Evolutionary conservation across 2,888 invertebrate genomes (phyloP).

Genomic region (Latrodectus hesperus): DNA sequence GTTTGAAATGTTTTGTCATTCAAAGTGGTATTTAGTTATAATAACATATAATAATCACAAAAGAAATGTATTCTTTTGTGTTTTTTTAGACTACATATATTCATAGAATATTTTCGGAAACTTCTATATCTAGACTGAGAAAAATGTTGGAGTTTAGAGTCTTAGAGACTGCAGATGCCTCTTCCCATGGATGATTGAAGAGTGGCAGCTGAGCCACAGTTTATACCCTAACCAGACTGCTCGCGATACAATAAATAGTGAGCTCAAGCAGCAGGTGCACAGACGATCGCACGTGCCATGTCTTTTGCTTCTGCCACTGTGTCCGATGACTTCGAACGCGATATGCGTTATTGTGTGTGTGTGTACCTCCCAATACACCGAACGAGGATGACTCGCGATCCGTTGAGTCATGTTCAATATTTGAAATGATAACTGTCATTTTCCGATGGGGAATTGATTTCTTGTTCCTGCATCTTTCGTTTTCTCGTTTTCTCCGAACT

Average conservation of each 20-base stretch:
- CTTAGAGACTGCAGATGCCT: constrained; percentile 18
- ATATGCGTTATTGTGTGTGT: background rate
- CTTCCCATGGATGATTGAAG: background rate
- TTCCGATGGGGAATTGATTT: no score
- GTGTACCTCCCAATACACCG: background rate
- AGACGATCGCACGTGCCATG: constrained; percentile 6
- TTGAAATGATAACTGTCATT: no score
- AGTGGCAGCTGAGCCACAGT: constrained; percentile 31
- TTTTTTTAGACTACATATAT: no score
- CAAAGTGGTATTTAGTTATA: no score
- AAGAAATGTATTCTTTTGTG: no score
- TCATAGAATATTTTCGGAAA: no score
- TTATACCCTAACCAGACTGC: constrained; percentile 14
- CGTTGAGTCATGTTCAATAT: background rate
- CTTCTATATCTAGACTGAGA: constrained; percentile 22
- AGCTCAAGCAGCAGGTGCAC: constrained; percentile 22
- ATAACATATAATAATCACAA: no score
- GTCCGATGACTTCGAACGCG: constrained; percentile 37
- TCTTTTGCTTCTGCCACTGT: constrained; percentile 7
- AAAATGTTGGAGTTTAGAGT: background rate
- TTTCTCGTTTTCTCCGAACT: no score
- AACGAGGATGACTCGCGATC: constrained; percentile 23
- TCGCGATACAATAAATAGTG: no score
- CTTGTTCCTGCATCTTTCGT: no score
- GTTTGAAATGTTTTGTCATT: no score